Evolutionary conservation across 2,113 vertebrate genomes (phyloP), one percentile per base, ranked within the genome.

Genomic region (Corydoras maculifer): DNA sequence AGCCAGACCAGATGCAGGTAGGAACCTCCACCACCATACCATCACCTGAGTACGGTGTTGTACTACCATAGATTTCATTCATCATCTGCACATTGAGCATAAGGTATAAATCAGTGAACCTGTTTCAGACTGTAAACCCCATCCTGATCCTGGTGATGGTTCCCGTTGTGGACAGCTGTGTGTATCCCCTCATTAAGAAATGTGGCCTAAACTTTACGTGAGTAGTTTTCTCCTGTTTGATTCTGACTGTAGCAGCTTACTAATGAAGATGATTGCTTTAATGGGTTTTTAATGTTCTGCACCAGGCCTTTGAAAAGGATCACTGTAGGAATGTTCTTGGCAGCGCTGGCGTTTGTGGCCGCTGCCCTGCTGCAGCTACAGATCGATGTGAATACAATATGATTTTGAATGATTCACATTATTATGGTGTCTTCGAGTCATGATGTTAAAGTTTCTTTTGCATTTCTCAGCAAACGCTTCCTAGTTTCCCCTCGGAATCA

Each of bases 1-100:
- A 94, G 80, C 95, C 97, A 0, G 96, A 98, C 69, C 94, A 98
- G 78, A 99, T 99, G 95, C 95, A 98, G 94, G 97, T 98, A 82
- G 83, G 80, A 66, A n/a, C 0, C 25, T 64, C 31, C 3, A 10
- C 9, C 14, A 18, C 43, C 51, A 53, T 53, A 3, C 10, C 51
- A 53, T 53, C 5, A 53, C 3, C 51, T 2, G 1, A 8, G 32
- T 43, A 43, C 35, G 0, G 7, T 43, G 4, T 43, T 8, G 7
- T 43, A 43, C 35, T 43, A 8, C 2, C 7, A 43, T 43, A 43
- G 35, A 5, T 5, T 43, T 43, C 7, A 5, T 43, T 43, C 4
- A 43, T 43, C 35, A 43, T 43, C 1, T 4, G 35, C 7, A 8
- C 35, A 4, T 8, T 43, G 35, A 43, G 35, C 35, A 43, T 4